Evolutionary conservation across 2,888 invertebrate genomes (phyloP).

Genomic region (Cylloceria caligata): DNA sequence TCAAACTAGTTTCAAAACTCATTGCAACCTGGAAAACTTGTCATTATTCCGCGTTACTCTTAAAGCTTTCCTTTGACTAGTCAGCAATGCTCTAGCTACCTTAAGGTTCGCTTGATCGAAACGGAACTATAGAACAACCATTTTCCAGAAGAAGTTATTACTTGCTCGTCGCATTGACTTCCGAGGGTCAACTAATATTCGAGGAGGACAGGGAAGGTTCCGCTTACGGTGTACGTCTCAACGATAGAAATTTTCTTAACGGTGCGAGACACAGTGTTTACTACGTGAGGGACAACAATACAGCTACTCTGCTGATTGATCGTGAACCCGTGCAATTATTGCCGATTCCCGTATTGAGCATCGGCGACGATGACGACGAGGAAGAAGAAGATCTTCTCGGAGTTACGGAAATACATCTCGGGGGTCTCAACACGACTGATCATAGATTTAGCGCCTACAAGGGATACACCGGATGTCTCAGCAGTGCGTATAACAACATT

Average conservation of each 20-base stretch:
- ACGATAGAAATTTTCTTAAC: conserved; percentile 92
- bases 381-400: conserved; percentile 82
- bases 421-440: conserved; percentile 94
- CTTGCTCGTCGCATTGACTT: conserved; percentile 92
- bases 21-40: too few species aligned
- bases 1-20: too few species aligned
- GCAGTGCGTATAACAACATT: conserved; percentile 89
- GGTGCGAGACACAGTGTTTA: conserved; percentile 92
- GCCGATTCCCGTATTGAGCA: conserved; percentile 89
- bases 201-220: conserved; percentile 93
- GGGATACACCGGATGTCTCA: conserved; percentile 95
- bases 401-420: conserved; percentile 94
- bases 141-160: conserved; percentile 91
- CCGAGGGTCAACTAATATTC: conserved; percentile 93
- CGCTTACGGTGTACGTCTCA: conserved; percentile 90
- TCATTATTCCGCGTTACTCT: too few species aligned
- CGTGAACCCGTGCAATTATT: conserved; percentile 90
- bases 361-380: conserved; percentile 86
- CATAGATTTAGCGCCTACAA: conserved; percentile 93
- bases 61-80: not conserved
- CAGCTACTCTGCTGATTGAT: conserved; percentile 90
- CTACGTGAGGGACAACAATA: conserved; percentile 89
- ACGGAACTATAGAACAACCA: conserved; percentile 32
- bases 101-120: not conserved
- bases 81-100: not conserved